Conservation (phyloP, 2,113 vertebrate genomes). For the Ascaphus truei region DNA sequence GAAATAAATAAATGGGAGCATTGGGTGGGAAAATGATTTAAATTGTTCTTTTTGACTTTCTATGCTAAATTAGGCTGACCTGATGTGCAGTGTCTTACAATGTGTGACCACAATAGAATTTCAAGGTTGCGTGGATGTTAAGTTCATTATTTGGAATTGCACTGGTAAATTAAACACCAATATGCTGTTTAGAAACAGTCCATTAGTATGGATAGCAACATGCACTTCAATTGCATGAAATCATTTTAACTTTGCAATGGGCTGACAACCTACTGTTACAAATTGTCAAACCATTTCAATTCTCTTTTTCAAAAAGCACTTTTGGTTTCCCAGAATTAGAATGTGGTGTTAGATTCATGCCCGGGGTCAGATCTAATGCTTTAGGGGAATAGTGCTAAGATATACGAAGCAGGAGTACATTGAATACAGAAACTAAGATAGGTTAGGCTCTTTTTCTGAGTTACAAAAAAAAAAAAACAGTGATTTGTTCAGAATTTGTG, state of each 20-base stretch:
- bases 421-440: background rate
- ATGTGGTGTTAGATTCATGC: background rate
- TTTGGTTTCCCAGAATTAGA: background rate
- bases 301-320: background rate
- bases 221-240: background rate
- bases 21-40: slow-evolving; percentile 12
- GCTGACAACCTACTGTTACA: slow-evolving; percentile 2
- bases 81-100: background rate
- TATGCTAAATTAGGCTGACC: slow-evolving; percentile 10
- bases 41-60: background rate
- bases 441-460: background rate
- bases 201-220: slow-evolving; percentile 36
- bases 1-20: slow-evolving; percentile 1
- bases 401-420: background rate
- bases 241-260: slow-evolving; percentile 4
- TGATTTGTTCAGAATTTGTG: background rate
- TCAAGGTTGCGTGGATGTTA: slow-evolving; percentile 18
- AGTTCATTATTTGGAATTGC: slow-evolving; percentile 5
- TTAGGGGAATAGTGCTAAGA: background rate
- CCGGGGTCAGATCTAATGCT: background rate
- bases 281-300: slow-evolving; percentile 1
- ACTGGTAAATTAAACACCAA: slow-evolving; percentile 12
- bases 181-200: background rate
- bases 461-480: background rate
- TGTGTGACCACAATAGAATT: background rate